Evolutionary conservation across 1,140 invertebrate species (phyloP).

Genomic region (Wiebesia pumilae): DNA sequence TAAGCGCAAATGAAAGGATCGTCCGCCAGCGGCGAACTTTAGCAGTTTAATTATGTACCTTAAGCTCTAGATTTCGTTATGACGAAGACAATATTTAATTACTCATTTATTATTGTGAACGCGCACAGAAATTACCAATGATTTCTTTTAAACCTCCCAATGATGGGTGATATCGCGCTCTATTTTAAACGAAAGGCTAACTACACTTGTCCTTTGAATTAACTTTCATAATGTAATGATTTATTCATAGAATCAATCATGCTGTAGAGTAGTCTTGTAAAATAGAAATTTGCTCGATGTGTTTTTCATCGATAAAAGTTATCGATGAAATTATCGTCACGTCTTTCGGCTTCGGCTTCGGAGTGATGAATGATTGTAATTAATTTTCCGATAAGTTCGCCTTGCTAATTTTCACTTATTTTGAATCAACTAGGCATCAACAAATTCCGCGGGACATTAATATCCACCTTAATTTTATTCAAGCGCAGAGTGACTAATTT

Average conservation of each 20-base stretch:
- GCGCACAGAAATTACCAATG: neutral
- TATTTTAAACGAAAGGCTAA: neutral
- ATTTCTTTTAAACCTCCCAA: neutral
- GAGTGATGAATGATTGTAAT: conserved; percentile 9
- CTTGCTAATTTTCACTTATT: neutral
- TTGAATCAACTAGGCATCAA: neutral
- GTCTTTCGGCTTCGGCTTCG: neutral
- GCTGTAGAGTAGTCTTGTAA: neutral
- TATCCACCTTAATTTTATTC: neutral
- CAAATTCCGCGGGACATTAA: neutral
- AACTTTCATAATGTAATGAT: conserved; percentile 9
- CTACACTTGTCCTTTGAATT: neutral
- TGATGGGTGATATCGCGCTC: neutral
- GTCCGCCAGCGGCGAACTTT: neutral
- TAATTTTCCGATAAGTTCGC: neutral
- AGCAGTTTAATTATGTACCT: neutral
- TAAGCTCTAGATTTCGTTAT: neutral
- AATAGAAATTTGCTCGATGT: neutral
- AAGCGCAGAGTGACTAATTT: no score
- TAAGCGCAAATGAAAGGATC: neutral
- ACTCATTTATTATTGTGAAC: neutral
- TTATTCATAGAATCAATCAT: conserved; percentile 25
- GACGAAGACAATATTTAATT: neutral
- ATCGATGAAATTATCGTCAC: no score
- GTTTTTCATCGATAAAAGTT: conserved; percentile 24